Percentiles rank a stretch among this genome's conserved stretches.
Conservation (phyloP, 1,140 invertebrate genomes). For the Euschistus heros region DNA sequence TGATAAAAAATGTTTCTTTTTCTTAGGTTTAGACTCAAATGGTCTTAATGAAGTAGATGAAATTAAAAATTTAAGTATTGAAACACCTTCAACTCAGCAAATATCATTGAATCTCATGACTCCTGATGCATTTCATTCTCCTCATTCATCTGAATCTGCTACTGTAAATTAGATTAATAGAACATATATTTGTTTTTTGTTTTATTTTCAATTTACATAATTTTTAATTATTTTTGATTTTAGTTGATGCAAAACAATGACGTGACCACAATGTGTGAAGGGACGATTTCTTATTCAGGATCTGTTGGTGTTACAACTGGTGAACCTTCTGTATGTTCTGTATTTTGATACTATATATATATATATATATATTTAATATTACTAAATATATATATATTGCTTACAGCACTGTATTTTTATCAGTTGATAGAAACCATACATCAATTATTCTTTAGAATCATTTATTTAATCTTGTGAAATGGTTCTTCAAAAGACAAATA, state of each 20-base stretch:
- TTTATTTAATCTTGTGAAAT: too few relatives aligned
- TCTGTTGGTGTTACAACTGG: not conserved
- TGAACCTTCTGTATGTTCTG: not conserved
- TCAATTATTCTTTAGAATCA: too few relatives aligned
- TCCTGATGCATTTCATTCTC: constrained; percentile 72
- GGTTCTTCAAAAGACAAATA: too few relatives aligned
- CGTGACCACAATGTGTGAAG: not conserved
- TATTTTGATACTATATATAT: too few relatives aligned
- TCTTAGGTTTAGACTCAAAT: constrained; percentile 1
- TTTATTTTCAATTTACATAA: not conserved
- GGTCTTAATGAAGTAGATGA: not conserved
- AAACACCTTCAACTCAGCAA: not conserved
- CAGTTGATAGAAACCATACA: too few relatives aligned
- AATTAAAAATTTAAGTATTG: not conserved
- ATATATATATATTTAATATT: too few relatives aligned
- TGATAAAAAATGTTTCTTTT: not conserved
- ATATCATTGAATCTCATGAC: constrained; percentile 58
- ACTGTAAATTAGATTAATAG: not conserved
- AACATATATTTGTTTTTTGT: not conserved
- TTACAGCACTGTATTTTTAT: too few relatives aligned
- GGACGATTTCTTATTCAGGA: not conserved
- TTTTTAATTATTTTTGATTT: not conserved
- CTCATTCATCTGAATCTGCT: not conserved
- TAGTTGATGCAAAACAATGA: not conserved
- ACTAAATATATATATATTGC: too few relatives aligned